These are phyloP conservation scores for Eupeodes luniger DNA, from an alignment of 2,888 invertebrate genomes.

Conservation along the genomic window DNA sequence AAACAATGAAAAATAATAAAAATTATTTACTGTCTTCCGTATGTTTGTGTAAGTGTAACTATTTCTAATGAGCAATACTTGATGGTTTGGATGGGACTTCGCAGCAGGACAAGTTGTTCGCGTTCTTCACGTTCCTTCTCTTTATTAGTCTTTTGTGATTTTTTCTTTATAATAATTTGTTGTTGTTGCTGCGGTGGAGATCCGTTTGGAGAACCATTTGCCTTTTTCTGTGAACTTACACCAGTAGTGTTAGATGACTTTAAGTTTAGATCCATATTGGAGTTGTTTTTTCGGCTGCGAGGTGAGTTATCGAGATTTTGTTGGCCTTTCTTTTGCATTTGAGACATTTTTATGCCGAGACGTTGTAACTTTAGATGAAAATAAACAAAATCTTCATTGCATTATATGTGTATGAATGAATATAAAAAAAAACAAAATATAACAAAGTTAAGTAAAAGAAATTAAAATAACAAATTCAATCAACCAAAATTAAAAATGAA, in stretches of 20 bases:
- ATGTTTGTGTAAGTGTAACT: constrained; percentile 86
- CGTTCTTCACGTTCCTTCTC: constrained; percentile 86
- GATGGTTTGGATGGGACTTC: constrained; percentile 90
- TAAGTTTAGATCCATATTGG: constrained; percentile 78
- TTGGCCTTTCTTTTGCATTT: constrained; percentile 77
- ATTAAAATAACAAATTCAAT: not conserved
- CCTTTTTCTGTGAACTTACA: constrained; percentile 53
- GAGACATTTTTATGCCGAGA: constrained; percentile 78
- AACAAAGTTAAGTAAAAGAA: not conserved
- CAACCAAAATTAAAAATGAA: constrained; percentile 3
- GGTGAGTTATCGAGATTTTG: constrained; percentile 66
- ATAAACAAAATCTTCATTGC: not conserved
- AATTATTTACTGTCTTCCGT: constrained; percentile 86
- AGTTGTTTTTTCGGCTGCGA: constrained; percentile 73
- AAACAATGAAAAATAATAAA: not conserved
- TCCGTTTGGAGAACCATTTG: constrained; percentile 77
- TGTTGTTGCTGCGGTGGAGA: constrained; percentile 73
- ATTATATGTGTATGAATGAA: not conserved
- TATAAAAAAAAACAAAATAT: not conserved
- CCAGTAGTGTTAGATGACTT: constrained; percentile 39
- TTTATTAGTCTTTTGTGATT: constrained; percentile 79
- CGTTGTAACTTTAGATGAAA: constrained; percentile 75
- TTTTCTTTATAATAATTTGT: constrained; percentile 63
- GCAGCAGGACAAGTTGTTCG: constrained; percentile 90
- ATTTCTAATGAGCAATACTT: constrained; percentile 92